These are phyloP conservation scores for Dryadula phaetusa DNA, from an alignment of 2,888 invertebrate species.

Conservation along the genomic window DNA sequence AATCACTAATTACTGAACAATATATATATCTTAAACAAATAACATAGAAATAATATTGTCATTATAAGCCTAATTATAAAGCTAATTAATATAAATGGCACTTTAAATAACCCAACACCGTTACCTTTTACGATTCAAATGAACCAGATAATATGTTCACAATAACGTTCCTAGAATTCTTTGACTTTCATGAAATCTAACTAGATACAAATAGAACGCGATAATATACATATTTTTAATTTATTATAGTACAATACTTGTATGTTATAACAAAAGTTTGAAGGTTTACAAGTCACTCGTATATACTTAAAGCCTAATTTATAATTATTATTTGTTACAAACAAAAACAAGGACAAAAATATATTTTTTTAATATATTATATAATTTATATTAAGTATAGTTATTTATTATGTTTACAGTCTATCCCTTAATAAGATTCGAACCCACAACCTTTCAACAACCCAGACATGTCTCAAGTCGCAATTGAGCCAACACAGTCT, in stretches of 20 bases:
- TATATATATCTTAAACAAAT: neutral
- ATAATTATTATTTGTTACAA: too few species aligned
- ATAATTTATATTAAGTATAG: too few species aligned
- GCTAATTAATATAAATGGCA: slow-evolving; percentile 2
- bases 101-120: neutral
- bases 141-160: slow-evolving; percentile 8
- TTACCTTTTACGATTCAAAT: slow-evolving; percentile 18
- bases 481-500: neutral
- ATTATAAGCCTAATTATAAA: neutral
- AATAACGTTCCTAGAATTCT: neutral
- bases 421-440: neutral
- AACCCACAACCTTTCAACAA: neutral
- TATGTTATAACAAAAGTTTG: too few species aligned
- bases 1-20: slow-evolving; percentile 1
- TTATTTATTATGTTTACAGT: too few species aligned
- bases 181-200: neutral
- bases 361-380: too few species aligned
- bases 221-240: neutral
- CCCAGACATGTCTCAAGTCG: neutral
- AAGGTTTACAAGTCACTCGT: too few species aligned
- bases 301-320: too few species aligned
- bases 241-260: too few species aligned
- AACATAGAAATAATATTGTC: neutral
- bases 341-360: too few species aligned
- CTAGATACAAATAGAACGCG: too few species aligned